Conservation (phyloP, 2,113 vertebrate genomes). For the Leucopternis melanops region DNA sequence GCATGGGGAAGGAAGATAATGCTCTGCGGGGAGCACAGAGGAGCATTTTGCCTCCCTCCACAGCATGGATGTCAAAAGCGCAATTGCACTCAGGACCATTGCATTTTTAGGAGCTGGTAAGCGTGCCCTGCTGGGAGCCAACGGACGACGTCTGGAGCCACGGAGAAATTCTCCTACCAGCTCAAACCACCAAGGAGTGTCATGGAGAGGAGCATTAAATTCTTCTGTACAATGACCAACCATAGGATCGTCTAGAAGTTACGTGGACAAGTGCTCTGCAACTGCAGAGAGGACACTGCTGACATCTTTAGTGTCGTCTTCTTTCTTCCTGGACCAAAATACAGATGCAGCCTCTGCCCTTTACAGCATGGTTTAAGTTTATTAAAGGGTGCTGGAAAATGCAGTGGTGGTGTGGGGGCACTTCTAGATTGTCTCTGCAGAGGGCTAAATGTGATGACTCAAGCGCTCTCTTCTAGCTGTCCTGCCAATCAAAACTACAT, state of each 20-base stretch:
- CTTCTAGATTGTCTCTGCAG: not conserved
- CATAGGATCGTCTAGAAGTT: not conserved
- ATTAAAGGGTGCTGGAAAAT: not conserved
- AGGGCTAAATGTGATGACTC: not conserved
- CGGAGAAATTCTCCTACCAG: not conserved
- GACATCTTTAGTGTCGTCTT: not conserved
- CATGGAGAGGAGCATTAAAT: not conserved
- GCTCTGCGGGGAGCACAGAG: not conserved
- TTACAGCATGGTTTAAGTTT: not conserved
- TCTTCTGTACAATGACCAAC: not conserved
- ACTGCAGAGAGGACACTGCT: not conserved
- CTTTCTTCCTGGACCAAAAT: not conserved
- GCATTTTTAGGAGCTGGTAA: not conserved
- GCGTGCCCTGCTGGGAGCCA: not conserved
- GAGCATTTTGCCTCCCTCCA: not conserved
- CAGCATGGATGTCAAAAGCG: accelerated
- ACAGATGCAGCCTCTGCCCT: not conserved
- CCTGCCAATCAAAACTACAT: not conserved
- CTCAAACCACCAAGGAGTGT: not conserved
- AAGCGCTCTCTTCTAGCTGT: not conserved
- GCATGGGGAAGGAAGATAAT: not conserved
- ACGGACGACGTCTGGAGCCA: not conserved
- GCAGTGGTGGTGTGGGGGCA: not conserved
- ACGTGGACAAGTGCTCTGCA: not conserved
- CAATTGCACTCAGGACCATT: not conserved